phyloP scores from a whole-genome alignment of 1,140 invertebrate species.

The Heliothis subflexa region DNA sequence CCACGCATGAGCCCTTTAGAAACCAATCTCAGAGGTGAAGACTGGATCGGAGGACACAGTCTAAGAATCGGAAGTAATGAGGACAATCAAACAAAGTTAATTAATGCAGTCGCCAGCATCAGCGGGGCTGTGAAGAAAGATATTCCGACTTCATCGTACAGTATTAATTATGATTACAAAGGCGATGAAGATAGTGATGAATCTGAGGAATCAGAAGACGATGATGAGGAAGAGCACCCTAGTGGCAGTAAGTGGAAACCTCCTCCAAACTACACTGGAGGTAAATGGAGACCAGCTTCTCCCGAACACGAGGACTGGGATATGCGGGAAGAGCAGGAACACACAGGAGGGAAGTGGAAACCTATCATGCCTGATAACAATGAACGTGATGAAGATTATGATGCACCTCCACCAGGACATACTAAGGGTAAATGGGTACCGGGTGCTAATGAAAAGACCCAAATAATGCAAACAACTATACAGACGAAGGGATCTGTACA shows the following conservation, averaged over 20 bases:
- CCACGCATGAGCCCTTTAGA: constrained; percentile 79
- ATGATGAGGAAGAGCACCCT: constrained; percentile 87
- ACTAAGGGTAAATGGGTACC: constrained; percentile 93
- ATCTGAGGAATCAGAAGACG: constrained; percentile 86
- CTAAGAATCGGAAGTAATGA: constrained; percentile 84
- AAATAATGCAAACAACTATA: constrained; percentile 84
- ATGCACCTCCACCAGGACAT: constrained; percentile 89
- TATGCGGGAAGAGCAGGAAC: constrained; percentile 77
- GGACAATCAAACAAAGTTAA: constrained; percentile 87
- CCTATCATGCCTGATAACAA: constrained; percentile 70
- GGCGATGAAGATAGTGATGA: constrained; percentile 86
- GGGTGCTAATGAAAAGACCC: constrained; percentile 87
- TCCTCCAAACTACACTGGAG: constrained; percentile 89
- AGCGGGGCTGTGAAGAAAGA: constrained; percentile 86
- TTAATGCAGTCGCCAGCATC: constrained; percentile 88
- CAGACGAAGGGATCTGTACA: constrained; percentile 86
- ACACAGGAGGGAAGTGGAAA: constrained; percentile 84
- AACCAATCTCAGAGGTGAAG: constrained; percentile 82
- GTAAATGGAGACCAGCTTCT: constrained; percentile 89
- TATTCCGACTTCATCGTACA: constrained; percentile 74
- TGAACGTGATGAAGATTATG: constrained; percentile 81
- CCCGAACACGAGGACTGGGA: constrained; percentile 81
- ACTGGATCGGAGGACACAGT: constrained; percentile 88
- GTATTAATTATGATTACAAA: constrained; percentile 84
- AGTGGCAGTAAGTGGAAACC: constrained; percentile 91